Base-by-base conservation (phyloP, 2,113 vertebrate genomes). In the Piaya cayana region DNA sequence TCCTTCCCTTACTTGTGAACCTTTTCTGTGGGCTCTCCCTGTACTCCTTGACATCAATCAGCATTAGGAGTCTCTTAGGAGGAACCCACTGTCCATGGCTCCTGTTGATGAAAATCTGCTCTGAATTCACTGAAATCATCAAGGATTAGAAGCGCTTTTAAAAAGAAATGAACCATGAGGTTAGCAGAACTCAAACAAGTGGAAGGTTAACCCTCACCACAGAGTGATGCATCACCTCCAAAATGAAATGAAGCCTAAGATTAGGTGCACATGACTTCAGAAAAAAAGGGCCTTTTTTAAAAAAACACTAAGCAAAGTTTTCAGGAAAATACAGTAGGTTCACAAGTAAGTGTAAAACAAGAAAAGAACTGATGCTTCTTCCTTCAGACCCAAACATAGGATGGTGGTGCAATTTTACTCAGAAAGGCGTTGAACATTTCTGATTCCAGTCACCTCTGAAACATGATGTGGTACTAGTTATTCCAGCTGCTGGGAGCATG, bases 381-480 rank as follows among this genome's bases (percentile, higher is more conserved):
- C 53, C 74, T 59, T 67, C 34, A 74, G 43, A 65, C 8, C 15
- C 49, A 39, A 67, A 36, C 39, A 34, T 21, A 15, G 21, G 69
- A 42, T 1, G 2, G 3, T 25, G 32, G 27, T 53, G 20, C 37
- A 68, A 27, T 47, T 87, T 68, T 84, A 71, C 23, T 64, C 26
- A 4, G 2, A 68, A 55, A 29, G 30, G 17, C 12, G 53, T 2
- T 32, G 30, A 69, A 62, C 2, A 0, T 8, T 29, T 8, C 7
- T 9, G 26, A 32, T 47, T 79, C 70, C 47, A 78, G 50, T 43
- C 69, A 45, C 1, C 3, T 32, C 23, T 27, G 13, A 82, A 78
- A 60, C 7, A 30, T 0, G 4, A 15, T 1, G 37, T 49, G 23
- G 5, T 11, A 42, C 4, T 16, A 60, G 18, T 43, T 60, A 76